Conservation (phyloP, 2,888 invertebrate genomes). For the Tinea pellionella region DNA sequence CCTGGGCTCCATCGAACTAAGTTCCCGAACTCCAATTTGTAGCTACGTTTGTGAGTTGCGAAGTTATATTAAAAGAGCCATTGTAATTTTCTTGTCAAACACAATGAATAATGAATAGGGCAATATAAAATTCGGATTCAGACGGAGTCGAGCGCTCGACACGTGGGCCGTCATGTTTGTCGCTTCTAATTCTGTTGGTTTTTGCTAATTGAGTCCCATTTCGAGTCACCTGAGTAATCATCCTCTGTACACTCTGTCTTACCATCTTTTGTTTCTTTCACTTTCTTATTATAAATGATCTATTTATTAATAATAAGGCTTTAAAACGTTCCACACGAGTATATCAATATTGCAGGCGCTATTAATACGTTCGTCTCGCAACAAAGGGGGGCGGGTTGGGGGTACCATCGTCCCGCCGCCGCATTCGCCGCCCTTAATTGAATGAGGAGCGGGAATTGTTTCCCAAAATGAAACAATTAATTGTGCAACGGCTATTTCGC, state of each 20-base stretch:
- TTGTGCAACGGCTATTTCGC: conserved; percentile 71
- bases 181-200: conserved; percentile 65
- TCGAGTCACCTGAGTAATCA: conserved; percentile 40
- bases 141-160: conserved; percentile 48
- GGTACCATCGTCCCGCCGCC: conserved; percentile 32
- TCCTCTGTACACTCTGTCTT: conserved; percentile 7
- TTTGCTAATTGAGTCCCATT: conserved; percentile 64
- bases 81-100: conserved; percentile 66
- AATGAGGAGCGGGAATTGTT: conserved; percentile 71
- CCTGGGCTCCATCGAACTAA: conserved; percentile 17
- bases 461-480: conserved; percentile 71
- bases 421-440: conserved; percentile 68
- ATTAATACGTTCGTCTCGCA: conserved; percentile 70
- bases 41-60: neutral
- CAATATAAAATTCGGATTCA: conserved; percentile 66
- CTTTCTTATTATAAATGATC: neutral
- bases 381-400: conserved; percentile 22
- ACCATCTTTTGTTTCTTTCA: neutral
- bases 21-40: neutral
- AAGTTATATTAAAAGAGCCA: conserved; percentile 68
- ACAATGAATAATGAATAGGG: conserved; percentile 62
- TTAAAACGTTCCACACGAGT: conserved; percentile 35
- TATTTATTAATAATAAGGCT: neutral
- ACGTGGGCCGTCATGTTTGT: conserved; percentile 60
- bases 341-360: conserved; percentile 70